Base-by-base conservation (phyloP, 2,888 invertebrate species). In the Monopis laevigella region DNA sequence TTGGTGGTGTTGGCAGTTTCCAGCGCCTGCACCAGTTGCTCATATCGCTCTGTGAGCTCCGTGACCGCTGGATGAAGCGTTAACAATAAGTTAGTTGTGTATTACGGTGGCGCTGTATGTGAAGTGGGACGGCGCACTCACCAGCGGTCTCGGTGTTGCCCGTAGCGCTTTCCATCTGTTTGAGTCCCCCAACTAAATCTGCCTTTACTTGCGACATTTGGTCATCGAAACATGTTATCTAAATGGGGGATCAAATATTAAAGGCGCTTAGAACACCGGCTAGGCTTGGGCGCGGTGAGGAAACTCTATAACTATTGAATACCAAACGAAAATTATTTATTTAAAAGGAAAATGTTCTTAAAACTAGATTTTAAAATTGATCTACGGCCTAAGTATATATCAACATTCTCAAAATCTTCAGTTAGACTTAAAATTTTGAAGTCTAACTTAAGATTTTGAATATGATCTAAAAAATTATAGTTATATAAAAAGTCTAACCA, bases 201-300 rank as follows among this genome's bases (percentile, higher is more conserved):
- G 2, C 10, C 0, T 56, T 55, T 50, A 77, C 66, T 45, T 60
- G 57, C 0, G 2, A 18, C 50, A 77, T 68, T 49, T 75, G 75
- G 40, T 77, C 72, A 45, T 62, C 58, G 48, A 77, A 73, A 36
- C 66, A 59, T 45, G 52, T 49, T 59, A 77, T 62, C 78, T 78
- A 46, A 3, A 45, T 43, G 24, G 24, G 8, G 6, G 8, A 21
- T 21, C 5, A 7, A 21, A 21, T 21, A 21, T 7, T 21, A 21
- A n/a, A n/a, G n/a, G n/a, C n/a, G n/a, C n/a, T n/a, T n/a, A n/a
- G n/a, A n/a, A n/a, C n/a, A n/a, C n/a, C n/a, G n/a, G n/a, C n/a
- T n/a, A n/a, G n/a, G n/a, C n/a, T n/a, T n/a, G n/a, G n/a, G n/a
- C n/a, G n/a, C n/a, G n/a, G n/a, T n/a, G n/a, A n/a, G n/a, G n/a